Conservation (phyloP, 2,797 vertebrate genomes). For the Morelia viridis region DNA sequence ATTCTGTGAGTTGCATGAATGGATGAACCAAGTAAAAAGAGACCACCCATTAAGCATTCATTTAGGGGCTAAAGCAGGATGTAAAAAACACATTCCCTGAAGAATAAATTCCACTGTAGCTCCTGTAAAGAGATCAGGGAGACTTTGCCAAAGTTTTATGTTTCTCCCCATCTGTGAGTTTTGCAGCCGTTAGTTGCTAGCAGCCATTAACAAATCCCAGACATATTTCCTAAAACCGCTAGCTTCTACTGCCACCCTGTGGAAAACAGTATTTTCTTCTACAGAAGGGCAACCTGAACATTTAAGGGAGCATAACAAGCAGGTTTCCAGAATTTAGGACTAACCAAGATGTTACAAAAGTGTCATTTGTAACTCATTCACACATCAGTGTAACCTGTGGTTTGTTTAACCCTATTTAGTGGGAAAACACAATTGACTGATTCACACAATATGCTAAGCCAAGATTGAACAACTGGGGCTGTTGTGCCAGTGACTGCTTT, state of each 20-base stretch:
- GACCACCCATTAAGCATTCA: slow-evolving; percentile 75
- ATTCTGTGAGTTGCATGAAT: slow-evolving; percentile 68
- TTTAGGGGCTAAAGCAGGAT: slow-evolving; percentile 58
- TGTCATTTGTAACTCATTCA: not conserved
- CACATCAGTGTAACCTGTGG: not conserved
- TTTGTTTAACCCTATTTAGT: not conserved
- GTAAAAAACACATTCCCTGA: slow-evolving; percentile 46
- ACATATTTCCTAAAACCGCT: slow-evolving; percentile 45
- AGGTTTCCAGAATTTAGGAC: not conserved
- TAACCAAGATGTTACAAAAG: not conserved
- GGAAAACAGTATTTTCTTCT: slow-evolving; percentile 37
- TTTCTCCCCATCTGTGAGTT: slow-evolving; percentile 9
- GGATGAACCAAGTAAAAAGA: slow-evolving; percentile 44
- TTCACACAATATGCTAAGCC: not conserved
- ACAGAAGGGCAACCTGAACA: not conserved
- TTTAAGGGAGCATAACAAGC: not conserved
- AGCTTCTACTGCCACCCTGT: slow-evolving; percentile 67
- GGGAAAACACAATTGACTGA: not conserved
- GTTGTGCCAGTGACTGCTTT: not conserved
- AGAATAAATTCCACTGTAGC: slow-evolving; percentile 68
- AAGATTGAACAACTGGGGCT: not conserved
- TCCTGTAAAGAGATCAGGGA: slow-evolving; percentile 40
- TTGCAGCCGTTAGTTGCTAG: slow-evolving; percentile 27
- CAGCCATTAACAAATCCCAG: not conserved
- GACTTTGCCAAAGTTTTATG: slow-evolving; percentile 57